Conservation (phyloP, 2,888 invertebrate species). For the Heliconius charithonia region DNA sequence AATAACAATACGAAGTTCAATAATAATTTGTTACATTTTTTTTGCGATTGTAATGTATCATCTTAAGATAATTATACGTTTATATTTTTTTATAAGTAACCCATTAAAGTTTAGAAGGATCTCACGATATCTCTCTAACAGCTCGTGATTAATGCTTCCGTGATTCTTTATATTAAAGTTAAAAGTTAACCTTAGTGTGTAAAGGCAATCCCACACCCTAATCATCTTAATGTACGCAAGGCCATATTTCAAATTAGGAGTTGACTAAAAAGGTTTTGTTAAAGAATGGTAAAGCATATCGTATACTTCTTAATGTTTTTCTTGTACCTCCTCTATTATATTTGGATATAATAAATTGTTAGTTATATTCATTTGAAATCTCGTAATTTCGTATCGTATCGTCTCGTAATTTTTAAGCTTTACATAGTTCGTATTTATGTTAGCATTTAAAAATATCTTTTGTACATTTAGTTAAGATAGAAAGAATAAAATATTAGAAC, state of each 20-base stretch:
- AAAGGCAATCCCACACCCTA: slow-evolving; percentile 62
- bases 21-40: background rate
- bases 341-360: background rate
- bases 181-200: slow-evolving; percentile 64
- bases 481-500: background rate
- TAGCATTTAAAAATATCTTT: background rate
- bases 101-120: slow-evolving; percentile 51
- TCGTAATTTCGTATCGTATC: no score
- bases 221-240: slow-evolving; percentile 63
- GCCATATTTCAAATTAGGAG: slow-evolving; percentile 49
- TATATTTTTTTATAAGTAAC: slow-evolving; percentile 3
- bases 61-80: background rate
- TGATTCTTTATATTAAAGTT: slow-evolving; percentile 66
- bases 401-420: background rate
- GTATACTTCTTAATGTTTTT: slow-evolving; percentile 49
- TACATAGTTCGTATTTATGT: background rate
- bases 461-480: background rate
- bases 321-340: background rate
- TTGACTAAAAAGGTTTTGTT: slow-evolving; percentile 41
- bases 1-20: background rate
- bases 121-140: slow-evolving; percentile 65
- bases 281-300: slow-evolving; percentile 48
- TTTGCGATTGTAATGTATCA: slow-evolving; percentile 1
- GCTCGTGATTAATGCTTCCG: slow-evolving; percentile 66
- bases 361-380: background rate